Percentiles rank a stretch among this genome's conserved stretches.
These are phyloP conservation scores for Pelobates fuscus DNA, from an alignment of 2,113 vertebrate genomes.

Conservation along the genomic window DNA sequence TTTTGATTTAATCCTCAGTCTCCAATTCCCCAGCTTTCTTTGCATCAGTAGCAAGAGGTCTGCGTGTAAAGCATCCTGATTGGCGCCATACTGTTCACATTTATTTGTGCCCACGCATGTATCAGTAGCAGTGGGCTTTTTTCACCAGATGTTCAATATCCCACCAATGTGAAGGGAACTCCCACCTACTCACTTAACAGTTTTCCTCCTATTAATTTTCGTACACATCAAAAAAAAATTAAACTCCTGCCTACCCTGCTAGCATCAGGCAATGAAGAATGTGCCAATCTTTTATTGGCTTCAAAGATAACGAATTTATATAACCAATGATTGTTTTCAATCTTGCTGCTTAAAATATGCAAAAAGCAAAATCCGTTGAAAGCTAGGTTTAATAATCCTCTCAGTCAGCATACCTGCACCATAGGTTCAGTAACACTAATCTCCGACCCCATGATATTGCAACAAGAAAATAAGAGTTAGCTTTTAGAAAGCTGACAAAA, in stretches of 20 bases:
- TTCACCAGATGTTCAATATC: conserved; percentile 50
- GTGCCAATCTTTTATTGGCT: conserved; percentile 36
- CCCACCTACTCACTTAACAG: conserved; percentile 45
- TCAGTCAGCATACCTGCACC: conserved; percentile 10
- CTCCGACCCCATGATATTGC: neutral
- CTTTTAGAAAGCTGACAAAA: neutral
- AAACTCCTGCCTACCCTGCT: conserved; percentile 28
- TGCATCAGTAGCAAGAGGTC: conserved; percentile 48
- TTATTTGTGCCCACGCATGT: conserved; percentile 49
- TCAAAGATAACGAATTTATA: conserved; percentile 19
- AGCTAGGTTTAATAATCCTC: conserved; percentile 34
- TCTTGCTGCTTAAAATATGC: conserved; percentile 30
- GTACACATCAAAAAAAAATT: conserved; percentile 35
- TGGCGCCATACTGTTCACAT: conserved; percentile 48
- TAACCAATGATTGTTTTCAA: conserved; percentile 33
- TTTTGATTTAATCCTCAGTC: conserved; percentile 32
- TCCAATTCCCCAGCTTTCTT: conserved; percentile 35
- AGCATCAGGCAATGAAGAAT: conserved; percentile 22
- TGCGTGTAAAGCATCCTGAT: conserved; percentile 48
- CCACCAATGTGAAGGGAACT: conserved; percentile 45
- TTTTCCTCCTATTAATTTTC: conserved; percentile 43
- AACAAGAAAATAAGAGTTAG: conserved; percentile 8
- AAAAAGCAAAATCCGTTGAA: conserved; percentile 36
- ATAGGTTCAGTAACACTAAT: conserved; percentile 14
- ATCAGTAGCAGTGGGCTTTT: conserved; percentile 45